phyloP scores from a whole-genome alignment of 2,797 vertebrate genomes.

The Sebastes variabilis region DNA sequence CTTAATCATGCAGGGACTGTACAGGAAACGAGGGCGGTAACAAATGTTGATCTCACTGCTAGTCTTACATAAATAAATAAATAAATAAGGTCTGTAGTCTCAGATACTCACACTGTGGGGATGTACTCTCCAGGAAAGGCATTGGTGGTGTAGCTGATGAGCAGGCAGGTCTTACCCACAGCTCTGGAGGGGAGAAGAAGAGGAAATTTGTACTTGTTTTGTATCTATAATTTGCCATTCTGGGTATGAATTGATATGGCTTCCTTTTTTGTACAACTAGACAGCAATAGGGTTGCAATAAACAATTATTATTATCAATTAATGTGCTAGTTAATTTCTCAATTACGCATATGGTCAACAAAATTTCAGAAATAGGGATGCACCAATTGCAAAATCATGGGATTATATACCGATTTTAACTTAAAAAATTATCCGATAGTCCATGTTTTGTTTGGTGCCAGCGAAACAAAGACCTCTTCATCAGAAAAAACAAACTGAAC shows the following conservation, averaged over 20 bases:
- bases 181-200: constrained; percentile 82
- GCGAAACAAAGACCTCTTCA: too few species aligned
- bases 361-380: not conserved
- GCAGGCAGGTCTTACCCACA: constrained; percentile 99
- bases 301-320: not conserved
- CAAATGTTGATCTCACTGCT: not conserved
- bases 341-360: not conserved
- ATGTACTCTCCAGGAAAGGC: constrained; percentile 99
- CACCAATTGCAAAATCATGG: too few species aligned
- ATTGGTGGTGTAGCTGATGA: constrained; percentile 99
- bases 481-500: too few species aligned
- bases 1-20: not conserved
- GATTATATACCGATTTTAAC: too few species aligned
- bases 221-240: not conserved
- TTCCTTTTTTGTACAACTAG: not conserved
- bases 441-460: too few species aligned
- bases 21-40: constrained; percentile 4
- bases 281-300: not conserved
- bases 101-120: constrained; percentile 95
- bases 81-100: constrained; percentile 10
- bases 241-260: not conserved
- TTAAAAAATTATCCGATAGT: too few species aligned
- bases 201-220: not conserved
- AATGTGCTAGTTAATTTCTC: not conserved
- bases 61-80: constrained; percentile 33